phyloP scores from a whole-genome alignment of 2,113 vertebrate genomes.

The Entelurus aequoreus region DNA sequence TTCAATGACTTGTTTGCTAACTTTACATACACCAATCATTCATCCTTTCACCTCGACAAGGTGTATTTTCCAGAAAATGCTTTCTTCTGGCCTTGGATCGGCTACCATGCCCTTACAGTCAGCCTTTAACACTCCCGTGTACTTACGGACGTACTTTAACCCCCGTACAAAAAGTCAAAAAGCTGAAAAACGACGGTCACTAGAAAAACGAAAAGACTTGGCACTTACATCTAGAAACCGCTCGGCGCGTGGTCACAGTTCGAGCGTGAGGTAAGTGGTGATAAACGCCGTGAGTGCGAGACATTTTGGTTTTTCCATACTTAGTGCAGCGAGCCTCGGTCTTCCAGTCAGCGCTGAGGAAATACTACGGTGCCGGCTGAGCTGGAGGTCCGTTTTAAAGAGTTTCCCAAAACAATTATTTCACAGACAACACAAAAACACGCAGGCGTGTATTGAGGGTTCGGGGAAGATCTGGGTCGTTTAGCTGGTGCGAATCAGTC shows the following conservation, averaged over 20 bases:
- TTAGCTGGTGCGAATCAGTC: slow-evolving; percentile 69
- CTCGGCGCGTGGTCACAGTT: slow-evolving; percentile 9
- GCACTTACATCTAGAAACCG: slow-evolving; percentile 32
- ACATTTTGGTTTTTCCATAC: slow-evolving; percentile 55
- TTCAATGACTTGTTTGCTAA: too few relatives aligned
- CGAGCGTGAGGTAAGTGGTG: slow-evolving; percentile 55
- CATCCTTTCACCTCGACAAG: too few relatives aligned
- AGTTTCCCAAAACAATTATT: slow-evolving; percentile 10
- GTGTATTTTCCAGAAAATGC: too few relatives aligned
- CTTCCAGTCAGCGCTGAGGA: slow-evolving; percentile 39
- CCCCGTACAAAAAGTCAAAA: background rate
- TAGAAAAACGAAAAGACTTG: slow-evolving; percentile 38
- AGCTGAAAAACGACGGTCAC: slow-evolving; percentile 2
- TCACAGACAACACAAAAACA: slow-evolving; percentile 56
- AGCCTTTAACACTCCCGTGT: too few relatives aligned
- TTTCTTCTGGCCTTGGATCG: too few relatives aligned
- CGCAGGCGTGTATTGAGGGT: slow-evolving; percentile 49
- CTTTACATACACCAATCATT: too few relatives aligned
- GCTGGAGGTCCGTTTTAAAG: slow-evolving; percentile 39
- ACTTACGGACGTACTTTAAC: background rate
- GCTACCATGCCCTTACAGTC: too few relatives aligned
- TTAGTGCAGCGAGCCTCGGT: slow-evolving; percentile 52
- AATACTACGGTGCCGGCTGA: slow-evolving; percentile 37
- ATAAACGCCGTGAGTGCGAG: slow-evolving; percentile 27
- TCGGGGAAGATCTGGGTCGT: slow-evolving; percentile 43